Base-by-base conservation (phyloP, 2,113 vertebrate species). In the Dendropsophus ebraccatus region DNA sequence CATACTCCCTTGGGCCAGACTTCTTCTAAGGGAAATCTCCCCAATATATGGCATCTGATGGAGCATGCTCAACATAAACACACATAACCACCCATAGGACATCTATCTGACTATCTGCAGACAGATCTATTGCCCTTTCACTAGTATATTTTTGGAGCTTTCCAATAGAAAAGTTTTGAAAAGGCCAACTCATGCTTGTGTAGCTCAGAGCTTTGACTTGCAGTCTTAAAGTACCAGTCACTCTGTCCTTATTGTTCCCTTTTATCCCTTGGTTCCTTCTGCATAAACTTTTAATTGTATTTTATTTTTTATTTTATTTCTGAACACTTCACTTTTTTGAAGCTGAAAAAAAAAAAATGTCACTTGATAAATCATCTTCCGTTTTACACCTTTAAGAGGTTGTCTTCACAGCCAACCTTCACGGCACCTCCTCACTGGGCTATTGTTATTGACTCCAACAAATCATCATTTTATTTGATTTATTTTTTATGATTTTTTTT, bases 201-300 rank as follows among this genome's bases (percentile, higher is more conserved):
- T 88, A 81, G 84, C 87, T 83, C 91, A 88, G 88, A 80, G 45
- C 72, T 83, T 82, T 80, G 25, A 56, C 90, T 88, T 8, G 1
- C 56, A 86, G 80, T 89, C 86, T 89, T 84, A 91, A 87, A 75
- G 60, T 67, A 54, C 21, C 54, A 87, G 85, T 81, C 67, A 52
- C 54, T 81, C 25, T 81, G 62, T 45, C 25, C 70, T 60, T 35
- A 30, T 19, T 35, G 32, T 11, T 70, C 19, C 21, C 35, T 11
- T 25, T 37, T 32, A 47, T 16, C 37, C 25, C n/a, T 65, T 28
- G 6, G 7, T 45, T 81, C 11, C 16, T 25, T 47, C 13, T 81
- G 6, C 17, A 65, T 25, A 16, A 19, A 12, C 21, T 10, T 32
- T 30, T 28, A 0, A 73, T 77, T 49, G 41, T 45, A 28, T 25